Conservation (phyloP, 2,888 invertebrate species). For the Chymomyza fuscimana region DNA sequence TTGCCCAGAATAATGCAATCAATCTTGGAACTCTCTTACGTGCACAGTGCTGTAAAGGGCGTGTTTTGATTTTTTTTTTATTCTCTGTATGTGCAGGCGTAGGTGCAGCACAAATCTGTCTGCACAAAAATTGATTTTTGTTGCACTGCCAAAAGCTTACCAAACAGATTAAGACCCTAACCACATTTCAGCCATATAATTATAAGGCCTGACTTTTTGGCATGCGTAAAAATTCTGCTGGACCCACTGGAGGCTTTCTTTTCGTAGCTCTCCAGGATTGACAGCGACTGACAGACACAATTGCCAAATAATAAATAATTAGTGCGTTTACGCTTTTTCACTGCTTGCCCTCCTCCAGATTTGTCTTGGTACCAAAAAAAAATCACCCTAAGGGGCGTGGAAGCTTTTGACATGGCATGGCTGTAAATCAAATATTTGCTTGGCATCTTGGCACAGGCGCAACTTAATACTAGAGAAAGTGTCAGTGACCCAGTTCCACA, state of each 20-base stretch:
- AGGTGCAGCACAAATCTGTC: constrained; percentile 32
- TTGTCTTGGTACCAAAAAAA: constrained; percentile 6
- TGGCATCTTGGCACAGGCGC: constrained; percentile 9
- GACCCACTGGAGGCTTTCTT: constrained; percentile 25
- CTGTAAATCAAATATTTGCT: constrained; percentile 74
- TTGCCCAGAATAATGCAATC: constrained; percentile 56
- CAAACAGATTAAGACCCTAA: constrained; percentile 62
- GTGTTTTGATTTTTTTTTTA: constrained; percentile 59
- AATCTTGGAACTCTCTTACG: constrained; percentile 44
- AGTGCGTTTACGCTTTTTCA: constrained; percentile 42
- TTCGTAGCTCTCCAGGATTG: constrained; percentile 32
- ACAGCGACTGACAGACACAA: constrained; percentile 76
- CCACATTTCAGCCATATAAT: constrained; percentile 55
- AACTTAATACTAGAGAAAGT: constrained; percentile 59
- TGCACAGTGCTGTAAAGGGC: constrained; percentile 45
- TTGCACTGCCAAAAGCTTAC: background rate
- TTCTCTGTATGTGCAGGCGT: constrained; percentile 44
- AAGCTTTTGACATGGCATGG: constrained; percentile 68
- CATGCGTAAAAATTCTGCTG: constrained; percentile 68
- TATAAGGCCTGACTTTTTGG: constrained; percentile 46
- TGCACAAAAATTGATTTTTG: constrained; percentile 1
- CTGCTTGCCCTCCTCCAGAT: constrained; percentile 1
- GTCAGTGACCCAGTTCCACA: constrained; percentile 55
- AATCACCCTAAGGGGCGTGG: constrained; percentile 58
- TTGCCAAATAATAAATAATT: constrained; percentile 78